These are phyloP conservation scores for Volucella bombylans DNA, from an alignment of 2,888 invertebrate genomes.

Conservation along the genomic window DNA sequence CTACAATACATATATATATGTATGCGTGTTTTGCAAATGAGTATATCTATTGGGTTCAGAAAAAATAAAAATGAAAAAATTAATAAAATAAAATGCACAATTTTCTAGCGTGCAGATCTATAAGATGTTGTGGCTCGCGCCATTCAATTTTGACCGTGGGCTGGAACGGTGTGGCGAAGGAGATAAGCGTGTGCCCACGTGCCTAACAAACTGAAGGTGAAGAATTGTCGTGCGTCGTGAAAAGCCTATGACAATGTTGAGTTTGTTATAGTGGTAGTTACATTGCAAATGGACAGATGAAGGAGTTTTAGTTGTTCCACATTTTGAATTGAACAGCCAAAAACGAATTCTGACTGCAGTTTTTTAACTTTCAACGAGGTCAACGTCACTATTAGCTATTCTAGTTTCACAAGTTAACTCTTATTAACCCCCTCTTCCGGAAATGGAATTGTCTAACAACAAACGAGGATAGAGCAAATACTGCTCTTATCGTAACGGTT, in stretches of 20 bases:
- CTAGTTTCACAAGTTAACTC: no score
- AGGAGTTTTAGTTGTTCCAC: background rate
- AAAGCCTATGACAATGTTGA: slow-evolving; percentile 43
- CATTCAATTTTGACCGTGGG: slow-evolving; percentile 61
- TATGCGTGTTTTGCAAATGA: background rate
- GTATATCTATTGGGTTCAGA: slow-evolving; percentile 2
- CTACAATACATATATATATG: background rate
- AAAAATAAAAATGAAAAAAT: slow-evolving; percentile 5
- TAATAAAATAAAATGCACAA: slow-evolving; percentile 17
- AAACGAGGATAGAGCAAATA: no score
- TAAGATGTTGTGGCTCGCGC: slow-evolving; percentile 61
- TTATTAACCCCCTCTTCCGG: no score
- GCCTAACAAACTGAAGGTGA: slow-evolving; percentile 61
- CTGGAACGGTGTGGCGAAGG: slow-evolving; percentile 55
- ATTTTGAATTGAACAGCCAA: slow-evolving; percentile 14
- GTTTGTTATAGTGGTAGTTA: background rate
- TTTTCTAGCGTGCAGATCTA: slow-evolving; percentile 53
- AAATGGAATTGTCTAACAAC: no score
- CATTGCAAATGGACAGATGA: background rate
- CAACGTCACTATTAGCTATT: no score
- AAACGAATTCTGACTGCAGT: no score
- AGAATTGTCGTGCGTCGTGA: slow-evolving; percentile 53
- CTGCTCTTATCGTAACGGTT: no score
- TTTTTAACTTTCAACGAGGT: no score
- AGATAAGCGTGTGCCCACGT: slow-evolving; percentile 68